Evolutionary conservation across 30 jellyfish, hydroid and myxozoan genomes (phyloP).

Genomic region (Aurelia aurita complex sp. Pacific): DNA sequence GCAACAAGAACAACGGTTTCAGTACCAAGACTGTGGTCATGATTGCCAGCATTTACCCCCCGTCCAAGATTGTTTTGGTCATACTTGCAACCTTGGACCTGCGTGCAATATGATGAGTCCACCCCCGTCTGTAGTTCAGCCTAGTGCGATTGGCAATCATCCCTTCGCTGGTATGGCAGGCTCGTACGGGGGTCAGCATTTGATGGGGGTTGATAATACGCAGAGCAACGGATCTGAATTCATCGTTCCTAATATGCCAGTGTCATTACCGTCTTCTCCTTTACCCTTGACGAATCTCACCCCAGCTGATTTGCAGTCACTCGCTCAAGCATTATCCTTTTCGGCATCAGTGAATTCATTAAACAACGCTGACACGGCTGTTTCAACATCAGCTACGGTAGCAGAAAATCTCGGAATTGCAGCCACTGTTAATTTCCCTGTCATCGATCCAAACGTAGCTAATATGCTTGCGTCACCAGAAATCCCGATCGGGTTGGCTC

Average conservation of each 20-base stretch:
- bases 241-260: slow-evolving; percentile 82
- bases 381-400: slow-evolving; percentile 83
- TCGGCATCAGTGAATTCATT: slow-evolving; percentile 88
- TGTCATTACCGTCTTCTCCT: slow-evolving; percentile 78
- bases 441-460: slow-evolving; percentile 86
- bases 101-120: slow-evolving; percentile 60
- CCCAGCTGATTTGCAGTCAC: slow-evolving; percentile 96
- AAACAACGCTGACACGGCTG: slow-evolving; percentile 38
- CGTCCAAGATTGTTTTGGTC: slow-evolving; percentile 75
- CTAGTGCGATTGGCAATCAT: slow-evolving; percentile 71
- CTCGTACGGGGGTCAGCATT: slow-evolving; percentile 57
- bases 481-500: slow-evolving; percentile 49
- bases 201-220: slow-evolving; percentile 52
- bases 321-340: slow-evolving; percentile 95
- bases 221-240: slow-evolving; percentile 70
- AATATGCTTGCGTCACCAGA: slow-evolving; percentile 83
- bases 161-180: slow-evolving; percentile 65
- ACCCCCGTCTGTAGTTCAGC: slow-evolving; percentile 93
- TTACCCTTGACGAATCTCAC: slow-evolving; percentile 91
- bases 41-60: slow-evolving; percentile 85
- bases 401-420: slow-evolving; percentile 93
- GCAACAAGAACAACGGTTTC: slow-evolving; percentile 63
- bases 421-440: slow-evolving; percentile 91
- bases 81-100: slow-evolving; percentile 79
- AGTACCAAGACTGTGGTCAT: slow-evolving; percentile 78